Base-by-base conservation (phyloP, 2,113 vertebrate genomes). In the Lasiurus cinereus region DNA sequence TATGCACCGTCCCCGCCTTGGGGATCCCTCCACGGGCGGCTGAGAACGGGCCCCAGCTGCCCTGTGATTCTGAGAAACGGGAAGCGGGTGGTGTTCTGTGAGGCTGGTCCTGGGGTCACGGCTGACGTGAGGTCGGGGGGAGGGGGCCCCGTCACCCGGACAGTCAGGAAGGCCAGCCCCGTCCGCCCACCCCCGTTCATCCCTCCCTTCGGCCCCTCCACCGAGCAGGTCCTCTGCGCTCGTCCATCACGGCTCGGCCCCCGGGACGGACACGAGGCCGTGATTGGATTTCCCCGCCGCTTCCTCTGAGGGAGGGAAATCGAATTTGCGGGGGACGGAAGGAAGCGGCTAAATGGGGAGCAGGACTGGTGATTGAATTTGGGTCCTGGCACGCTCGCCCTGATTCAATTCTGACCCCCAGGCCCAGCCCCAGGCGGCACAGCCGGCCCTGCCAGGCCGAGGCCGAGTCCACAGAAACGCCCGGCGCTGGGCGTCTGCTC, bases 321-420 rank as follows among this genome's bases (percentile, higher is more conserved):
- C 94, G 67, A 96, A 97, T 98, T 98, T 97, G 36, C 85, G 36
- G 50, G 67, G 95, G 85, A 79, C 93, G 96, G 87, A 36, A 97
- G 90, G 88, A 98, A 97, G 86, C 48, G 12, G 31, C 88, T 85
- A 66, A 82, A 94, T 94, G 91, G 92, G 93, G 94, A 83, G 82
- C 50, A 56, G 1, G 46, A 43, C 67, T 86, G 85, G 84, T 86
- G 94, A 91, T 96, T 92, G 72, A 80, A 96, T 94, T 96, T 66
- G 18, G 39, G 24, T 50, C 31, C 24, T n/a, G 5, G 77, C 89
- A 82, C 5, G 15, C 39, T 88, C 39, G 2, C 16, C 31, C 39
- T 85, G 88, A 94, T 93, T 95, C 80, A 2, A 59, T 95, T 69
- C 76, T 66, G 94, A 95, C 46, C 79, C 48, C 56, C 0, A 56